phyloP scores from a whole-genome alignment of 2,113 vertebrate genomes.

The Gavia stellata region DNA sequence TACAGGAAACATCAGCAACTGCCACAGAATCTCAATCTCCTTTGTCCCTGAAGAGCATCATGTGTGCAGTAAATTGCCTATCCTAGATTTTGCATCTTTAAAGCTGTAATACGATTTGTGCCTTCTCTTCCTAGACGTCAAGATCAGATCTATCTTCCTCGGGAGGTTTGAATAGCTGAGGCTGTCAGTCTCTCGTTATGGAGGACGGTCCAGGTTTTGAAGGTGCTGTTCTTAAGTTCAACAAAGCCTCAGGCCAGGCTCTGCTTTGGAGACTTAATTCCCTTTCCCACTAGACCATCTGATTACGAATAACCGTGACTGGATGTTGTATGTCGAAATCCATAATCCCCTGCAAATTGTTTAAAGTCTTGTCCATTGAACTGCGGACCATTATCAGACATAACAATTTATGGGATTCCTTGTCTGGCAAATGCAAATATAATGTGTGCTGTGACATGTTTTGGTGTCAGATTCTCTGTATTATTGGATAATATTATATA shows the following conservation, averaged over 20 bases:
- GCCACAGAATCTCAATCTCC: neutral
- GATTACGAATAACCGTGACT: constrained; percentile 21
- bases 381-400: constrained; percentile 53
- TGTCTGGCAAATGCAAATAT: constrained; percentile 40
- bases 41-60: neutral
- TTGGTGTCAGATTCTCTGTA: constrained; percentile 24
- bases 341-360: constrained; percentile 30
- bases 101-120: neutral
- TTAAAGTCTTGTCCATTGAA: constrained; percentile 50
- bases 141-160: neutral
- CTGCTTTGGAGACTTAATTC: neutral
- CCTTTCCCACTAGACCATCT: constrained; percentile 22
- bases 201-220: neutral
- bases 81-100: neutral
- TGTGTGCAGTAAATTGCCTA: neutral
- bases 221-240: neutral
- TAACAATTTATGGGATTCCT: constrained; percentile 39
- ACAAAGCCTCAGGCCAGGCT: neutral
- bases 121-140: neutral
- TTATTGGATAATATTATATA: constrained; percentile 7
- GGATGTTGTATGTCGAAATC: constrained; percentile 48
- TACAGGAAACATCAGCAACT: neutral
- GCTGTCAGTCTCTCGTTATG: neutral
- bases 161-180: neutral
- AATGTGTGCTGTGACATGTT: constrained; percentile 15